Conservation (phyloP, 2,888 invertebrate species). For the Sphinx pinastri region DNA sequence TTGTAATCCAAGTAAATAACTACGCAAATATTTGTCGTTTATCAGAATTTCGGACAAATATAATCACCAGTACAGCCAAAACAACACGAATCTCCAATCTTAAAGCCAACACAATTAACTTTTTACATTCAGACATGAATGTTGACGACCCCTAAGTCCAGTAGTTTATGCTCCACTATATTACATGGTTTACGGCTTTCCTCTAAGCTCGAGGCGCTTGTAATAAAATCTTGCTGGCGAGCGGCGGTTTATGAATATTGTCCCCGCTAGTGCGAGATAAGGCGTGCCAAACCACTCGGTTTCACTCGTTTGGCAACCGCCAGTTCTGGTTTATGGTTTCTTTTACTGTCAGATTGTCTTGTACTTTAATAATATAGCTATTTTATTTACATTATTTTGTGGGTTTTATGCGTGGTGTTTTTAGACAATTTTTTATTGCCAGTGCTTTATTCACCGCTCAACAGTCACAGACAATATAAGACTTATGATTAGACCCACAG, state of each 20-base stretch:
- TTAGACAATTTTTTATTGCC: too few species aligned
- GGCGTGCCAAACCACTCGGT: constrained; percentile 56
- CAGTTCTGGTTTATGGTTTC: constrained; percentile 39
- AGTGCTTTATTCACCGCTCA: too few species aligned
- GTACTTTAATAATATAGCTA: too few species aligned
- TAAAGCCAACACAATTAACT: neutral
- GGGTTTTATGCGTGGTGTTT: too few species aligned
- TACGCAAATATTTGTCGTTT: too few species aligned
- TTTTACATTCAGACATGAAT: constrained; percentile 13
- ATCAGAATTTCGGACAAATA: too few species aligned
- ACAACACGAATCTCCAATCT: neutral
- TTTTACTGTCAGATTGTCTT: neutral
- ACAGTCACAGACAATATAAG: too few species aligned
- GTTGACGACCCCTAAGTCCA: constrained; percentile 51
- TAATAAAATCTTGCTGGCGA: constrained; percentile 78
- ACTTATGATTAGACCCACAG: too few species aligned
- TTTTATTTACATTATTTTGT: too few species aligned
- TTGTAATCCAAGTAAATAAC: too few species aligned
- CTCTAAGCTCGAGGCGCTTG: constrained; percentile 60
- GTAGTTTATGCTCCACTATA: constrained; percentile 64
- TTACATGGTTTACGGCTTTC: constrained; percentile 59
- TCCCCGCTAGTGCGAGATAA: constrained; percentile 61
- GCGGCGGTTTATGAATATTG: constrained; percentile 74
- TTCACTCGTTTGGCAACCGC: constrained; percentile 6
- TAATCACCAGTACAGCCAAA: neutral